phyloP scores from a whole-genome alignment of 2,888 invertebrate genomes.

The Eumerus sabulonum region DNA sequence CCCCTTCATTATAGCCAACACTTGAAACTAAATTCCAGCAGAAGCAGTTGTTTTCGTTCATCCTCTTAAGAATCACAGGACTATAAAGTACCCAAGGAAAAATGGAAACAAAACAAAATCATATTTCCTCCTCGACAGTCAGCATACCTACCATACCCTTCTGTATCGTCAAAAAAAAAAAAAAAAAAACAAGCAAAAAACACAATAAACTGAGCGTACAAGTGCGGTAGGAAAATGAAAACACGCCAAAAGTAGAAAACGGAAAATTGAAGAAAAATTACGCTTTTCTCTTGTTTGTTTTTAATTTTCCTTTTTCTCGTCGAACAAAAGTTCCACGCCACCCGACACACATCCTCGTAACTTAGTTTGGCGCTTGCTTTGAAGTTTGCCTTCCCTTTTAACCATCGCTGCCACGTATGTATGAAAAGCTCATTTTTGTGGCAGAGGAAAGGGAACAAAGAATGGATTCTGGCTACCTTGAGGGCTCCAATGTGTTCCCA shows the following conservation, averaged over 20 bases:
- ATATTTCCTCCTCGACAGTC: constrained; percentile 15
- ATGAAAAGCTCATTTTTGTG: no score
- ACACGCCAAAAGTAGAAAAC: constrained; percentile 20
- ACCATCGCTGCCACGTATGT: neutral
- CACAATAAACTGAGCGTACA: constrained; percentile 24
- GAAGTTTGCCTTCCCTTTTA: constrained; percentile 18
- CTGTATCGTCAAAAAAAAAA: no score
- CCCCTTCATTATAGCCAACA: no score
- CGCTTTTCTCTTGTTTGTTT: constrained; percentile 27
- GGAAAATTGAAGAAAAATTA: constrained; percentile 24
- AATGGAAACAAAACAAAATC: constrained; percentile 17
- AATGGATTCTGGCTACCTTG: constrained; percentile 11
- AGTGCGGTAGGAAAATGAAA: constrained; percentile 20
- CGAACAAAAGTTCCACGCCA: constrained; percentile 36
- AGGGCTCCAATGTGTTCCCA: constrained; percentile 10
- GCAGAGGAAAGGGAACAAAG: no score
- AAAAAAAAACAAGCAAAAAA: no score
- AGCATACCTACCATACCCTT: constrained; percentile 7
- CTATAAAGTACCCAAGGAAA: neutral
- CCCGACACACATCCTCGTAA: constrained; percentile 5
- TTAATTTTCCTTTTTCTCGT: constrained; percentile 26
- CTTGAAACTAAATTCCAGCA: no score
- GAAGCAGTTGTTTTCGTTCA: no score
- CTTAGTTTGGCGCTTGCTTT: constrained; percentile 42
- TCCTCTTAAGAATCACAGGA: no score